Percentiles rank a stretch among this genome's conserved stretches.
Conservation (phyloP, 2,797 vertebrate species). For the Notolabrus celidotus region DNA sequence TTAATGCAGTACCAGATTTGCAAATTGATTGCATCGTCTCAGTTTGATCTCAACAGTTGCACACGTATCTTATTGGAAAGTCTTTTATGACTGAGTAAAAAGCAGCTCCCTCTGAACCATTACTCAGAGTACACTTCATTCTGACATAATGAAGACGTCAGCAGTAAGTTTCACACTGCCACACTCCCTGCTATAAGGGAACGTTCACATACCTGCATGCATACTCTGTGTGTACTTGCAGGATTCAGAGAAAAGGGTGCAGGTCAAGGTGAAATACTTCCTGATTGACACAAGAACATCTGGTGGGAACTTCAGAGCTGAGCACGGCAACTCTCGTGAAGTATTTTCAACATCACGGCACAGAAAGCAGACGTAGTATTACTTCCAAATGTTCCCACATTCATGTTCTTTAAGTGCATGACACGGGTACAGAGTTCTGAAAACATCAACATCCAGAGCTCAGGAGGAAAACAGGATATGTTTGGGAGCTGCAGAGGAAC, state of each 20-base stretch:
- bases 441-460: background rate
- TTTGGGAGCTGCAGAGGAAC: background rate
- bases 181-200: background rate
- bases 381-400: too few relatives aligned
- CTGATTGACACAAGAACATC: background rate
- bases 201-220: background rate
- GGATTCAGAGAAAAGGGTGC: background rate
- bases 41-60: too few relatives aligned
- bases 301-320: background rate
- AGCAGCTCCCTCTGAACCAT: too few relatives aligned
- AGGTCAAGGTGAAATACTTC: background rate
- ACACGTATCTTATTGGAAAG: too few relatives aligned
- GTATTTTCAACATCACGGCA: background rate
- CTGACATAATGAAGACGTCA: background rate
- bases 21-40: too few relatives aligned
- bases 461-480: background rate
- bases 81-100: too few relatives aligned
- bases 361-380: too few relatives aligned
- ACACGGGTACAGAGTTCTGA: background rate
- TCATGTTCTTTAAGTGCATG: too few relatives aligned
- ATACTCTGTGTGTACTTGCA: too few relatives aligned
- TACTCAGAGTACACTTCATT: too few relatives aligned
- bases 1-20: too few relatives aligned
- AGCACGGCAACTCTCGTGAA: background rate
- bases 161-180: too few relatives aligned